Conservation (phyloP, 2,113 vertebrate genomes). For the Cyrtonyx montezumae region DNA sequence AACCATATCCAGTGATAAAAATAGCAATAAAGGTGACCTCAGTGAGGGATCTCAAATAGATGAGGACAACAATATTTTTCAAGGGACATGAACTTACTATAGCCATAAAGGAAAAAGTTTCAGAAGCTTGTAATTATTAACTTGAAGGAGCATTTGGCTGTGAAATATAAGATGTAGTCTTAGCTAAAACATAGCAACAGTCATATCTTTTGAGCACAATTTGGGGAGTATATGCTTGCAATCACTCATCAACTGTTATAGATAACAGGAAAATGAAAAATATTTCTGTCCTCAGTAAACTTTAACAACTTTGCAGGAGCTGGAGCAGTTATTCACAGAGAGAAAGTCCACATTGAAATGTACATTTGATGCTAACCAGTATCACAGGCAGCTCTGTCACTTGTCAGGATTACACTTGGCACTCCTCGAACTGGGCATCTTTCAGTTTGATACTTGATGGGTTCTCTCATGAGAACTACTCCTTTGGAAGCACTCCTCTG, state of each 20-base stretch:
- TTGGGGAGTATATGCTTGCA: not conserved
- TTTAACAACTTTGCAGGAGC: not conserved
- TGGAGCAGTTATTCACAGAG: not conserved
- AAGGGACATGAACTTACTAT: not conserved
- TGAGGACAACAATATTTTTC: not conserved
- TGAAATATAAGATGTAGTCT: not conserved
- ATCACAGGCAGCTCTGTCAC: not conserved
- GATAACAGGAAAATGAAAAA: not conserved
- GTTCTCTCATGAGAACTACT: fast-evolving
- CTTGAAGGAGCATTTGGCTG: not conserved
- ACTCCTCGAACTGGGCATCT: not conserved
- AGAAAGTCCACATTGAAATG: not conserved
- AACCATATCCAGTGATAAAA: not conserved
- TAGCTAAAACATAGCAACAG: not conserved
- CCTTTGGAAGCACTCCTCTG: not conserved
- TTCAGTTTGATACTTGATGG: not conserved
- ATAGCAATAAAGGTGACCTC: not conserved
- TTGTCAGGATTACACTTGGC: not conserved
- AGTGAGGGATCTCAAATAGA: not conserved
- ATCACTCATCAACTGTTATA: not conserved
- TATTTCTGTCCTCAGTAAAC: not conserved
- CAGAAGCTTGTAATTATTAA: not conserved
- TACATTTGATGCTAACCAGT: not conserved
- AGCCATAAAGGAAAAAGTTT: not conserved
- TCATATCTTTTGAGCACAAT: not conserved